Conservation (phyloP, 2,113 vertebrate genomes). For the Hemiprocne comata region DNA sequence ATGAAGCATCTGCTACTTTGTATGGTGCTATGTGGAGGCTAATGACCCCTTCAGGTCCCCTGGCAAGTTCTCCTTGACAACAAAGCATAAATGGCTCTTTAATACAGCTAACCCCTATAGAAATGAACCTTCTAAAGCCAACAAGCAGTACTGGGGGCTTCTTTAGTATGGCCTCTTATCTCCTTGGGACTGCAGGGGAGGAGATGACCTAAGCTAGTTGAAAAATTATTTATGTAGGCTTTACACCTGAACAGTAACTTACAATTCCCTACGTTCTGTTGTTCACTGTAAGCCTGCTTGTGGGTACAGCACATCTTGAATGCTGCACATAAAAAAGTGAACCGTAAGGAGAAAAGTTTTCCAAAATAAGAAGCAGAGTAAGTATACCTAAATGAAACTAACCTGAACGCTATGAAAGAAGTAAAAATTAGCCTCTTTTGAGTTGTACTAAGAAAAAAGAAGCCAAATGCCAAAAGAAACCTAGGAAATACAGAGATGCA, state of each 20-base stretch:
- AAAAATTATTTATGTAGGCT: background rate
- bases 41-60: constrained; percentile 41
- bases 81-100: constrained; percentile 32
- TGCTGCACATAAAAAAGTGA: background rate
- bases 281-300: background rate
- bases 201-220: background rate
- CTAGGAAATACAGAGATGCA: background rate
- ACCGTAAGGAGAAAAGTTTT: background rate
- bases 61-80: constrained; percentile 53
- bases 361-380: background rate
- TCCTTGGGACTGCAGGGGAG: background rate
- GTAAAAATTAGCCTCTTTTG: background rate
- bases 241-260: background rate
- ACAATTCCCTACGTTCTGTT: background rate
- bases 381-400: background rate
- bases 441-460: background rate
- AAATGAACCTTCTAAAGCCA: constrained; percentile 23
- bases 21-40: constrained; percentile 27
- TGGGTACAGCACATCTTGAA: background rate
- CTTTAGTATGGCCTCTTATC: background rate
- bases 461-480: background rate
- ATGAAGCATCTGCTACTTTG: constrained; percentile 50
- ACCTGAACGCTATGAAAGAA: background rate
- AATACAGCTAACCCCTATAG: constrained; percentile 31
- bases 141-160: background rate